These are phyloP conservation scores for Riptortus pedestris DNA, from an alignment of 1,140 invertebrate species.

Conservation along the genomic window DNA sequence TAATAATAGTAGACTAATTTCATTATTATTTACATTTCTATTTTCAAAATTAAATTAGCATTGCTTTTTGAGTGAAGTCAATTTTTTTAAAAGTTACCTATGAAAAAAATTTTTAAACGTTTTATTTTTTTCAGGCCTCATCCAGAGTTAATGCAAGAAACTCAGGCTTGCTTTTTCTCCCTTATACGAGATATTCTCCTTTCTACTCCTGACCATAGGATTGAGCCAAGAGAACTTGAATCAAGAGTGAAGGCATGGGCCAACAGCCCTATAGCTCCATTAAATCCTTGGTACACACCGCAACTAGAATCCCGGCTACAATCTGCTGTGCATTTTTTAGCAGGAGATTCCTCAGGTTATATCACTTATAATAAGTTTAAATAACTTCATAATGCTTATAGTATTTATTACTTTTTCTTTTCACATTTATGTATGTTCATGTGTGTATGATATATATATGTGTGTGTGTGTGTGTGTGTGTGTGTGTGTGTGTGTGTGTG, in stretches of 20 bases:
- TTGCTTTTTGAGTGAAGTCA: no score
- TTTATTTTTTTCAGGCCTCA: slow-evolving; percentile 30
- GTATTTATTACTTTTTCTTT: not conserved
- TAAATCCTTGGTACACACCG: slow-evolving; percentile 66
- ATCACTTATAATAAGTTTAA: not conserved
- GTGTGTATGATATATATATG: no score
- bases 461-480: no score
- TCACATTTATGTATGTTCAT: no score
- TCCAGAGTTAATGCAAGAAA: slow-evolving; percentile 55
- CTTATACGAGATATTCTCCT: slow-evolving; percentile 70
- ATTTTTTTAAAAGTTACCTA: no score
- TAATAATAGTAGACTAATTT: no score
- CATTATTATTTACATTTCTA: no score
- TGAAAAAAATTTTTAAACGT: no score
- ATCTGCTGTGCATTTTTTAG: slow-evolving; percentile 74
- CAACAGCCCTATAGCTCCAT: slow-evolving; percentile 63
- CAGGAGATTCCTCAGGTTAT: slow-evolving; percentile 65
- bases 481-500: no score
- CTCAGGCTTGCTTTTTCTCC: slow-evolving; percentile 71
- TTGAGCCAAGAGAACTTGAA: slow-evolving; percentile 60
- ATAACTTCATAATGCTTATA: no score
- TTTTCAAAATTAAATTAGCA: no score
- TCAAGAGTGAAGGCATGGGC: slow-evolving; percentile 68
- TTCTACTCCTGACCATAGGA: slow-evolving; percentile 67
- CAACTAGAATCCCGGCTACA: slow-evolving; percentile 62